Evolutionary conservation across 2,113 vertebrate genomes (phyloP), one percentile per base, ranked within the genome.

Genomic region (Grus americana): DNA sequence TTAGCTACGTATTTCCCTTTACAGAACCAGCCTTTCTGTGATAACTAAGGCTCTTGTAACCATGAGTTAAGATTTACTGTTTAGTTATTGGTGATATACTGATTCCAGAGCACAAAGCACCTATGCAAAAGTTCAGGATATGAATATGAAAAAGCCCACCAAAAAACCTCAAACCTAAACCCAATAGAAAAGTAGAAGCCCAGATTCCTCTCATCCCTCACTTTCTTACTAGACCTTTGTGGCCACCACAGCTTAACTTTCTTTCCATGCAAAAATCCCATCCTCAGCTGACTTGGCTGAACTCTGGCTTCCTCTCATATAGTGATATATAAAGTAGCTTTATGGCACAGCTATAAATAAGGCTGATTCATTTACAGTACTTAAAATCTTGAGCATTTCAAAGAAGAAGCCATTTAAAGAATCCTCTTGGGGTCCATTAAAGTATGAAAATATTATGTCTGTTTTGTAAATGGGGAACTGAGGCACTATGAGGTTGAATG

Each of bases 371-470:
- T 92, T 91, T 91, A 42, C n/a, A 18, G 26, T 65, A 68, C 57
- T 93, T 93, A 71, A 93, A 94, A 92, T 75, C 50, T 79, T 91
- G 23, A 91, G 26, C 24, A 93, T 91, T 97, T 92, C 68, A 91
- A 88, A 92, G 70, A 88, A 92, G 38, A 1, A 92, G 19, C 10
- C 73, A 62, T 87, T 95, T 89, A 81, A 84, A n/a, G 21, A 44
- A 58, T 75, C 17, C 47, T 88, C 57, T n/a, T 26, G 49, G 34
- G 61, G 19, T 89, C 42, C 68, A 67, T 32, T 84, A 71, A 71
- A 78, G n/a, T 26, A 40, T 79, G 68, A 61, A 88, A 92, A 90
- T 84, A 83, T 34, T 90, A 78, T 14, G 21, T 55, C 49, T 74
- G 3, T 79, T 88, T 88, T 49, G 29, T 50, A 78, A 78, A 74